Percentiles rank a stretch among this genome's conserved stretches.
Evolutionary conservation across 2,797 vertebrate genomes (phyloP).

Genomic region (Pempheris klunzingeri): DNA sequence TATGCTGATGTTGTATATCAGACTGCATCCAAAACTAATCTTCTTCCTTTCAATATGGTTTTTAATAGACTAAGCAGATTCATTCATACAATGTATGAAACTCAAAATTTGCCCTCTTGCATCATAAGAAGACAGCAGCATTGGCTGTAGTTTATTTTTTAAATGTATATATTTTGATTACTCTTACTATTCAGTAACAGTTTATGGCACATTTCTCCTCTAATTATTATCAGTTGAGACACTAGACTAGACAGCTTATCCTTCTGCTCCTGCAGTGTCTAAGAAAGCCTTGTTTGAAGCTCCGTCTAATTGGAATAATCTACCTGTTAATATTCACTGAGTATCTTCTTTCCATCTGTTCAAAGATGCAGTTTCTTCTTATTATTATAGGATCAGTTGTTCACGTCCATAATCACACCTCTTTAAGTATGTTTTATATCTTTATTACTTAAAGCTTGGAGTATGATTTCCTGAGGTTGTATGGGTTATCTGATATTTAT

Average conservation of each 20-base stretch:
- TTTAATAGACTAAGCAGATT: neutral
- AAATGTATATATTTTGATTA: neutral
- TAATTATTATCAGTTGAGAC: neutral
- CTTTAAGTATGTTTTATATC: neutral
- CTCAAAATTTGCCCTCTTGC: neutral
- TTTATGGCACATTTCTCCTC: neutral
- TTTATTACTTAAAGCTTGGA: neutral
- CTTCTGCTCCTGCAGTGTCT: neutral
- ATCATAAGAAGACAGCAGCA: neutral
- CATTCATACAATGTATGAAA: neutral
- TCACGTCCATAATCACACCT: neutral
- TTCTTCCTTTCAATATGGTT: neutral
- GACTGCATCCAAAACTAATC: neutral
- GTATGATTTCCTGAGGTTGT: too few species aligned
- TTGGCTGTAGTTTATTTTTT: neutral
- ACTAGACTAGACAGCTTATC: neutral
- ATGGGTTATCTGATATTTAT: too few species aligned
- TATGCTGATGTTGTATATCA: neutral
- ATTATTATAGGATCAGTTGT: too few species aligned
- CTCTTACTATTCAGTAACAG: neutral
- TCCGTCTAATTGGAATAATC: conserved; percentile 1
- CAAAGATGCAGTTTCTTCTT: neutral
- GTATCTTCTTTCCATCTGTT: neutral
- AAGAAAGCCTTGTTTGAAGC: neutral
- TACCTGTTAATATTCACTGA: neutral